Percentiles rank a stretch among this genome's conserved stretches.
Evolutionary conservation across 2,888 invertebrate genomes (phyloP).

Genomic region (Urechis unicinctus): DNA sequence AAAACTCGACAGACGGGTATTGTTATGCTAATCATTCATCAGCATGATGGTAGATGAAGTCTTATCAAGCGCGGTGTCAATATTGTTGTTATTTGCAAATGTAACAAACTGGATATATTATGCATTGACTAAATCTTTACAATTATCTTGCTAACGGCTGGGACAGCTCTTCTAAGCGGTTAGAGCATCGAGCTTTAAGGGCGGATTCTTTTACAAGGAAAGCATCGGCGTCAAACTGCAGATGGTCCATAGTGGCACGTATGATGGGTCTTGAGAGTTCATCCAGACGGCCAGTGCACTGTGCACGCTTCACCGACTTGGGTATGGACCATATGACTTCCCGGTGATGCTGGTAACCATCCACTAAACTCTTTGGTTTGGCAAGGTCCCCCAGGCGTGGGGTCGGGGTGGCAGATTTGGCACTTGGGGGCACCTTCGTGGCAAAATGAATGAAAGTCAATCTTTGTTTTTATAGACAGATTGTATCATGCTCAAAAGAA

Average conservation of each 20-base stretch:
- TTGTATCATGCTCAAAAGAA: no score
- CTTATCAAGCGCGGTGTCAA: no score
- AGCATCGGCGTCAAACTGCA: constrained; percentile 44
- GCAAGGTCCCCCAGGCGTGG: constrained; percentile 4
- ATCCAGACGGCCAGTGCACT: constrained; percentile 23
- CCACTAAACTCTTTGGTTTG: constrained; percentile 1
- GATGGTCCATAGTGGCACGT: constrained; percentile 41
- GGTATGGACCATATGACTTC: constrained; percentile 15
- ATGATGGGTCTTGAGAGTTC: constrained; percentile 32
- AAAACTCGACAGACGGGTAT: no score
- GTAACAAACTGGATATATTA: no score
- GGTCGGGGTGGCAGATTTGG: neutral
- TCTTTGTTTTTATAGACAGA: neutral
- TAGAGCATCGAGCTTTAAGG: constrained; percentile 32
- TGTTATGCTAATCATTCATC: no score
- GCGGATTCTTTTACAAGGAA: constrained; percentile 38
- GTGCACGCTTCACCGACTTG: constrained; percentile 22
- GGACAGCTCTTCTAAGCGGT: constrained; percentile 32
- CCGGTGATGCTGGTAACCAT: constrained; percentile 2
- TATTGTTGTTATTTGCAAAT: no score
- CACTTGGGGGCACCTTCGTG: neutral
- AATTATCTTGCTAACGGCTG: constrained; percentile 22
- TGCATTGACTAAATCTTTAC: neutral
- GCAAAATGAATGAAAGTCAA: neutral
- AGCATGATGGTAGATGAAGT: no score